A percentile compares a stretch with the other conserved stretches of the same genome.
These are phyloP conservation scores for Pipistrellus nathusii DNA, from an alignment of 2,797 vertebrate genomes.

Conservation along the genomic window DNA sequence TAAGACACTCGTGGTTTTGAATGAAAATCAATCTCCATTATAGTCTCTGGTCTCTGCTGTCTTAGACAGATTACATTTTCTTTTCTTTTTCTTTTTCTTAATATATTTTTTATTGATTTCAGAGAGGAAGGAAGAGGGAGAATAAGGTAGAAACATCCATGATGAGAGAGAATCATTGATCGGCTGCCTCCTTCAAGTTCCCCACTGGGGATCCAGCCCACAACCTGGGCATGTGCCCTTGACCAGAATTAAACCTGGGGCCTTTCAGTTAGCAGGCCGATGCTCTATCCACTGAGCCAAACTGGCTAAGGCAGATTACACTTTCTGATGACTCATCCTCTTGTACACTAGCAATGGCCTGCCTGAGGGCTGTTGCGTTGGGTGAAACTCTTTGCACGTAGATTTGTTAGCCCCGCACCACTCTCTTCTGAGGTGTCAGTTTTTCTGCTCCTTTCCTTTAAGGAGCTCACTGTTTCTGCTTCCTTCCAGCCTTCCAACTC, in stretches of 20 bases:
- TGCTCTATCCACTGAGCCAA: too few relatives aligned
- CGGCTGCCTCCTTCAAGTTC: too few relatives aligned
- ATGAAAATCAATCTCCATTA: neutral
- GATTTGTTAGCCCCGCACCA: neutral
- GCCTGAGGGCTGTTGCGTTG: fast-evolving
- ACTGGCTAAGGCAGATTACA: neutral
- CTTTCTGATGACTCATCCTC: neutral
- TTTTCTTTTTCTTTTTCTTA: neutral
- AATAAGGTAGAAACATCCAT: too few relatives aligned
- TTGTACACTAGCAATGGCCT: neutral
- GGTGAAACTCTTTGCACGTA: neutral
- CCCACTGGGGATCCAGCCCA: too few relatives aligned
- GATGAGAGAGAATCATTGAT: too few relatives aligned
- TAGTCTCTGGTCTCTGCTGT: neutral
- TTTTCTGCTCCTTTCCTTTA: constrained; percentile 13
- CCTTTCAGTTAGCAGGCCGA: too few relatives aligned
- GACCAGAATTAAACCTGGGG: too few relatives aligned
- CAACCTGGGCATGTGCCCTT: too few relatives aligned
- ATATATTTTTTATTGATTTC: too few relatives aligned
- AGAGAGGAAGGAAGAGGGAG: too few relatives aligned
- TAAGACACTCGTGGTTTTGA: neutral
- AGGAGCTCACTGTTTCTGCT: neutral
- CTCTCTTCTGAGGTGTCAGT: neutral
- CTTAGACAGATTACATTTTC: constrained; percentile 12
- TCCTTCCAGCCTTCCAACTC: neutral